Base-by-base conservation (phyloP, 2,888 invertebrate genomes). In the Drosophila greeni region DNA sequence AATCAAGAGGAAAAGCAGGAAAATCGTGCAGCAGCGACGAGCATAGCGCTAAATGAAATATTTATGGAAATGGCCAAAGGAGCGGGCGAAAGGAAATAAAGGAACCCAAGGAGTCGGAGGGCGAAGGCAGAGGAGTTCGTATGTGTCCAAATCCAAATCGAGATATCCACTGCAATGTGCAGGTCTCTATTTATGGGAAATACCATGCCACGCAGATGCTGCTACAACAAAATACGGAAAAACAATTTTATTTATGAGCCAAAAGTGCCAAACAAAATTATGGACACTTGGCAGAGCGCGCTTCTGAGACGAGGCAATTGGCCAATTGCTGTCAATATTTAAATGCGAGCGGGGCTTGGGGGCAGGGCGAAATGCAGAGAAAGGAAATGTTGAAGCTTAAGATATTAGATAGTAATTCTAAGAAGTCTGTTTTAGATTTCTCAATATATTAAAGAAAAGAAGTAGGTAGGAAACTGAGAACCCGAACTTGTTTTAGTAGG, bases 281-380 rank as follows among this genome's bases (percentile, higher is more conserved):
- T 76, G 72, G 65, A 68, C 60, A 70, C 68, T 81, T 69, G 81
- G 76, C 73, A 71, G 68, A 48, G 40, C 14, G 40, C 14, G 58
- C 42, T 62, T 67, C 60, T 67, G 69, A 49, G 61, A 48, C 69
- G 70, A 69, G 66, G 73, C 79, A 79, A 79, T 85, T 82, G 76
- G 83, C 83, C 81, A 84, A 76, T 81, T 69, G 85, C 76, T 84
- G 85, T 82, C 85, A 85, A 84, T 84, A 82, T 81, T 84, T 81
- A 58, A 76, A 84, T 81, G 65, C 64, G 58, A 68, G 36, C 9
- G 51, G 20, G 20, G 9, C 5, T 34, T 3, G 12, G n/a, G n/a
- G 11, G 11, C 11, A 20, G 20, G 16, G 12, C 11, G 16, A 6
- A 0, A 8, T 23, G 5, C 55, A 55, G 12, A 9, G n/a, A 9